These are phyloP conservation scores for Hirtodrosophila alboralis DNA, from an alignment of 2,888 invertebrate species.

Conservation along the genomic window DNA sequence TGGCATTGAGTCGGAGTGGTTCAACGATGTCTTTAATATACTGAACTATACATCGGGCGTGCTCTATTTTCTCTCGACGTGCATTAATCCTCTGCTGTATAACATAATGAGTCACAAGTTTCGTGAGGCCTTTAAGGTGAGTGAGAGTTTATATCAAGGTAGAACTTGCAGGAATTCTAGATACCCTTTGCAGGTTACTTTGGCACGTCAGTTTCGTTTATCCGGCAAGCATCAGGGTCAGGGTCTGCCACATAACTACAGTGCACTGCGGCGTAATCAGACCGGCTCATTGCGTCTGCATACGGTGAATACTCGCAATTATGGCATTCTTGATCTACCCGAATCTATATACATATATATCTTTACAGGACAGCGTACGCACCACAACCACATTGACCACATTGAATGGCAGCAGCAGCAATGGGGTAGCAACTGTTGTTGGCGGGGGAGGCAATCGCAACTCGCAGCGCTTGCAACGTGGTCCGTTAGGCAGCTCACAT, in stretches of 20 bases:
- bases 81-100: conserved; percentile 89
- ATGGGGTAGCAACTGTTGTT: conserved; percentile 26
- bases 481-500: conserved; percentile 80
- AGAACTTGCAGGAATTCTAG: neutral
- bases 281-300: conserved; percentile 83
- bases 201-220: conserved; percentile 82
- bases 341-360: conserved; percentile 16
- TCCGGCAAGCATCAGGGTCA: conserved; percentile 78
- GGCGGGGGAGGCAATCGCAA: conserved; percentile 41
- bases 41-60: conserved; percentile 88
- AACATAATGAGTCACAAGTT: conserved; percentile 90
- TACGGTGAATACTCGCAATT: conserved; percentile 75
- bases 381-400: conserved; percentile 81
- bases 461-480: conserved; percentile 78
- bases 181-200: conserved; percentile 73
- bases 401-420: conserved; percentile 57
- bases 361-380: conserved; percentile 82
- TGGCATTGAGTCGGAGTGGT: conserved; percentile 74
- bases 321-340: too few relatives aligned
- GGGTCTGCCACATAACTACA: conserved; percentile 80
- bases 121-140: conserved; percentile 88
- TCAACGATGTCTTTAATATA: conserved; percentile 87
- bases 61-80: conserved; percentile 88
- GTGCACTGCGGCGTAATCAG: conserved; percentile 81
- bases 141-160: too few relatives aligned